Evolutionary conservation across 2,888 invertebrate genomes (phyloP).

Genomic region (Merodon equestris): DNA sequence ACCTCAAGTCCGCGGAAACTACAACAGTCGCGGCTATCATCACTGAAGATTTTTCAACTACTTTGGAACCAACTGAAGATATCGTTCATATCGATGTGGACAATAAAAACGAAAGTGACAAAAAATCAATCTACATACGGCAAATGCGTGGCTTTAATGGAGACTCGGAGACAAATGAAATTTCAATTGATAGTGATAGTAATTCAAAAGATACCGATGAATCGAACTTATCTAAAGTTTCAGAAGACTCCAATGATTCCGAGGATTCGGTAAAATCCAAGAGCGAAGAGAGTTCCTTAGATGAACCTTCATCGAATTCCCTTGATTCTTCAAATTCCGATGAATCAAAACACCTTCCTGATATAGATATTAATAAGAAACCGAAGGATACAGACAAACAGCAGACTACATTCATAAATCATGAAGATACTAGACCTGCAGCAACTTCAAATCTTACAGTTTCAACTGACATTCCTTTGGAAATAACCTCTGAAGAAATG

Average conservation of each 20-base stretch:
- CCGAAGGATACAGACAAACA: too few species aligned
- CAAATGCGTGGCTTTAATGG: slow-evolving; percentile 41
- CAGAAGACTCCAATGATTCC: slow-evolving; percentile 6
- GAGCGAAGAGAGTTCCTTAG: too few species aligned
- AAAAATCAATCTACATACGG: slow-evolving; percentile 11
- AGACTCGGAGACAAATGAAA: slow-evolving; percentile 21
- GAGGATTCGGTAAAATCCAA: slow-evolving; percentile 14
- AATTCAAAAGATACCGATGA: background rate
- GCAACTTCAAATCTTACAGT: too few species aligned
- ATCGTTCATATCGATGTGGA: slow-evolving; percentile 1
- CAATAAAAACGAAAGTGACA: background rate
- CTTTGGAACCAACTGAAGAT: slow-evolving; percentile 15
- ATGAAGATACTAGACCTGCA: too few species aligned
- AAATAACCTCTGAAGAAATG: too few species aligned
- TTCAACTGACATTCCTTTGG: too few species aligned
- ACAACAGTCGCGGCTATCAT: slow-evolving; percentile 11
- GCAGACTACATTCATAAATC: too few species aligned
- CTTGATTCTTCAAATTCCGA: slow-evolving; percentile 21
- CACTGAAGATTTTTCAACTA: background rate
- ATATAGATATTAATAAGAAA: background rate
- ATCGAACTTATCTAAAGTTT: slow-evolving; percentile 1
- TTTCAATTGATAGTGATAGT: background rate
- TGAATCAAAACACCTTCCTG: too few species aligned
- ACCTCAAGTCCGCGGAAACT: background rate
- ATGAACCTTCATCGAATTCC: slow-evolving; percentile 13